These are phyloP conservation scores for Rhinophrynus dorsalis DNA, from an alignment of 2,797 vertebrate species.

Conservation along the genomic window DNA sequence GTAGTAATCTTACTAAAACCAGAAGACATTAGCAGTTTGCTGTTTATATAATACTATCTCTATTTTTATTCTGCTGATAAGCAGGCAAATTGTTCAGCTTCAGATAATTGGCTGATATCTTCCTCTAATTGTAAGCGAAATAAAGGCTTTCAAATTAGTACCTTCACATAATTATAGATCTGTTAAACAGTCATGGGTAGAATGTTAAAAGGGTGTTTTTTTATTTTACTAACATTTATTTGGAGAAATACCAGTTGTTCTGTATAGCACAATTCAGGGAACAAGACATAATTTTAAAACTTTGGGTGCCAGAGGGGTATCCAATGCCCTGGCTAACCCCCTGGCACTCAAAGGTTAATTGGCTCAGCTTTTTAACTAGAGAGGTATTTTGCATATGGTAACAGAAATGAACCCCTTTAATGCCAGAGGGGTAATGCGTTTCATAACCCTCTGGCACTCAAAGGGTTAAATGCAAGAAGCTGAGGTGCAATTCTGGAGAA, in stretches of 20 bases:
- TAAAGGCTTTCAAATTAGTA: slow-evolving; percentile 46
- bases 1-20: slow-evolving; percentile 37
- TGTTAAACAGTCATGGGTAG: slow-evolving; percentile 30
- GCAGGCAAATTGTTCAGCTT: slow-evolving; percentile 41
- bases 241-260: slow-evolving; percentile 14
- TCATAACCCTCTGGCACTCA: no score
- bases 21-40: slow-evolving; percentile 38
- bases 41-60: slow-evolving; percentile 21
- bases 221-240: slow-evolving; percentile 34
- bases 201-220: slow-evolving; percentile 30
- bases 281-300: no score
- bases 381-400: no score
- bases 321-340: no score
- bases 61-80: slow-evolving; percentile 48
- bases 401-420: no score
- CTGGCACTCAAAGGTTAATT: no score
- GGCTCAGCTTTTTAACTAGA: no score
- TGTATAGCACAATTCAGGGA: not conserved
- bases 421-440: no score
- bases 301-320: no score
- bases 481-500: no score
- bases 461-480: no score
- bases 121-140: slow-evolving; percentile 51
- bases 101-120: slow-evolving; percentile 51
- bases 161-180: slow-evolving; percentile 43